These are phyloP conservation scores for Heteropelma amictum DNA, from an alignment of 2,888 invertebrate species.

Conservation along the genomic window DNA sequence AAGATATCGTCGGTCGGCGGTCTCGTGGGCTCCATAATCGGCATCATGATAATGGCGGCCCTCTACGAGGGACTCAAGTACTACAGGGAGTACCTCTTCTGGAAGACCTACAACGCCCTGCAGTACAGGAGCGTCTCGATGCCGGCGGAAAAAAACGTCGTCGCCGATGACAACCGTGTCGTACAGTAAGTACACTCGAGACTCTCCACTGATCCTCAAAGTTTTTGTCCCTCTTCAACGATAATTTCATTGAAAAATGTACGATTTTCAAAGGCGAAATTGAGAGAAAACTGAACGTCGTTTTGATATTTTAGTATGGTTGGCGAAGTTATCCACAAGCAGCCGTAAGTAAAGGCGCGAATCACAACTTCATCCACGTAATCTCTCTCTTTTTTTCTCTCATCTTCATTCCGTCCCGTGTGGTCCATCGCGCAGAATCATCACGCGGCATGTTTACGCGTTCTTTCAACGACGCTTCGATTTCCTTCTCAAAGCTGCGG, in stretches of 20 bases:
- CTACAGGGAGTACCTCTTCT: constrained; percentile 85
- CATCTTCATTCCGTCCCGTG: constrained; percentile 4
- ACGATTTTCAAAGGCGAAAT: no score
- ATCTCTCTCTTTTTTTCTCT: constrained; percentile 36
- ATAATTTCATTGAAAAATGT: background rate
- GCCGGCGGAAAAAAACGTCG: constrained; percentile 84
- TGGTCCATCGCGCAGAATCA: background rate
- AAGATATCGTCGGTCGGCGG: constrained; percentile 86
- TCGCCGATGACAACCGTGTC: constrained; percentile 84
- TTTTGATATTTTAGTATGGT: constrained; percentile 81
- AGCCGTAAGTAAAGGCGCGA: constrained; percentile 82
- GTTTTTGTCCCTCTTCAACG: background rate
- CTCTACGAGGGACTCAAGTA: constrained; percentile 98
- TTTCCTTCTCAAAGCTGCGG: background rate
- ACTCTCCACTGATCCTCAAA: background rate
- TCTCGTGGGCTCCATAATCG: constrained; percentile 93
- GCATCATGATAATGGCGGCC: constrained; percentile 94
- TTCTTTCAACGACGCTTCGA: no score
- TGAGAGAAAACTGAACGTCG: constrained; percentile 41
- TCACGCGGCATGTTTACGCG: no score
- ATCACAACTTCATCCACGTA: no score
- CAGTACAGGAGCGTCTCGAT: constrained; percentile 92
- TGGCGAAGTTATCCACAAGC: constrained; percentile 85
- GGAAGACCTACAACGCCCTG: constrained; percentile 91
- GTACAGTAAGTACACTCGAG: constrained; percentile 86